Percentiles rank a stretch among this genome's conserved stretches.
Evolutionary conservation across 1,140 invertebrate genomes (phyloP).

Genomic region (Aphelenchoides fujianensis): DNA sequence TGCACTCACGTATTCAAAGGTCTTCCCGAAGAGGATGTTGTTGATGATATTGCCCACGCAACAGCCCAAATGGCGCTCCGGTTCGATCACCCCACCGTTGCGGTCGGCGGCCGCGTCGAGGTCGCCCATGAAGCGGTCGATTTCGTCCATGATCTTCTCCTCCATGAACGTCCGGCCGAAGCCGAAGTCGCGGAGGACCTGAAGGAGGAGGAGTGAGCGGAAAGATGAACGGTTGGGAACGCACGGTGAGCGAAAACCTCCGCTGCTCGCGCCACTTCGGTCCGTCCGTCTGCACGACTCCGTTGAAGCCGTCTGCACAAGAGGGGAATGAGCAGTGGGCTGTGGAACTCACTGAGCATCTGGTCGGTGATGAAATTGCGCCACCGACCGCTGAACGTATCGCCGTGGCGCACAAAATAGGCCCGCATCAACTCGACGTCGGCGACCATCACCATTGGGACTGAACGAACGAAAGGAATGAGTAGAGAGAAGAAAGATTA

Average conservation of each 20-base stretch:
- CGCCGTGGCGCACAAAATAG: conserved; percentile 57
- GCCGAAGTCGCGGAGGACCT: conserved; percentile 81
- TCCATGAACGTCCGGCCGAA: conserved; percentile 79
- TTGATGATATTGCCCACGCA: conserved; percentile 62
- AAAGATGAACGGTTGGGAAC: neutral
- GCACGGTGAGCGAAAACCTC: conserved; percentile 72
- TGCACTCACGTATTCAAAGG: conserved; percentile 52
- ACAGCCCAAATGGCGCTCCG: conserved; percentile 22
- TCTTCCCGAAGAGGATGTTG: conserved; percentile 56
- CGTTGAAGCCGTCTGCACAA: conserved; percentile 53
- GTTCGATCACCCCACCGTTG: conserved; percentile 15
- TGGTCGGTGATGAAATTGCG: conserved; percentile 57
- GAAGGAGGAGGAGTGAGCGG: conserved; percentile 73
- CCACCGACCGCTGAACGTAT: conserved; percentile 58
- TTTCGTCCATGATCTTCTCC: conserved; percentile 73
- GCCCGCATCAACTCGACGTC: conserved; percentile 49
- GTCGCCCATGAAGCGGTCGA: conserved; percentile 36
- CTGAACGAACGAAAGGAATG: neutral
- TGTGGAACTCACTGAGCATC: conserved; percentile 49
- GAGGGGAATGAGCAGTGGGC: conserved; percentile 1
- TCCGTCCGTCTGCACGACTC: conserved; percentile 69
- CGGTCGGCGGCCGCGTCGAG: conserved; percentile 10
- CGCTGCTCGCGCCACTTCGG: conserved; percentile 85
- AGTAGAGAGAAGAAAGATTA: conserved; percentile 4
- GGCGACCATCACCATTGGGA: conserved; percentile 59